These are phyloP conservation scores for Nasua narica DNA, from an alignment of 2,797 vertebrate genomes.

Conservation along the genomic window DNA sequence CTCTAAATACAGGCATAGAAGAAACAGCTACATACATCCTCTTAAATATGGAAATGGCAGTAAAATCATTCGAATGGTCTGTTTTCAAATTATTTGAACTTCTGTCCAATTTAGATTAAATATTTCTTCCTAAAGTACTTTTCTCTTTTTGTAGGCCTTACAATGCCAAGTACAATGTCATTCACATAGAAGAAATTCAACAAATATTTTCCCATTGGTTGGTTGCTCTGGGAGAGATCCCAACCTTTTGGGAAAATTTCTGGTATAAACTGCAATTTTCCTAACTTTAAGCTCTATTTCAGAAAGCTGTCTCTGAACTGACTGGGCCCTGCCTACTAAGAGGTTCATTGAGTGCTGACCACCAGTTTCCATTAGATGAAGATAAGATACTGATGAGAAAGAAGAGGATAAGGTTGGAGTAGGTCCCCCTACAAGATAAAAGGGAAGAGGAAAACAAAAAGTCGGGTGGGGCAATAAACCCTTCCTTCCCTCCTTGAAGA, in stretches of 20 bases:
- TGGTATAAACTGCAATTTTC: slow-evolving; percentile 6
- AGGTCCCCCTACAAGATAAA: not conserved
- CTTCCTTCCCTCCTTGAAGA: not conserved
- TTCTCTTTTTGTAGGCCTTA: not conserved
- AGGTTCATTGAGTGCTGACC: not conserved
- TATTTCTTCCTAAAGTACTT: not conserved
- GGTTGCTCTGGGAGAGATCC: not conserved
- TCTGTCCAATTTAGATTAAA: not conserved
- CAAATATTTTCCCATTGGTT: not conserved
- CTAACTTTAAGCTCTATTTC: not conserved
- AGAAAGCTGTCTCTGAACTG: slow-evolving; percentile 26
- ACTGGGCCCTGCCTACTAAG: not conserved
- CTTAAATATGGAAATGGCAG: not conserved
- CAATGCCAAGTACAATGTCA: not conserved
- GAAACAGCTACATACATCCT: not conserved
- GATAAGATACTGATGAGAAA: slow-evolving; percentile 17
- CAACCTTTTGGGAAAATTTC: not conserved
- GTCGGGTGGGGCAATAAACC: not conserved
- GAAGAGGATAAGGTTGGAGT: not conserved
- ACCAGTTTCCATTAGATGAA: not conserved
- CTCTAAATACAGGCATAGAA: not conserved
- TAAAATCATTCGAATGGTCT: slow-evolving; percentile 11
- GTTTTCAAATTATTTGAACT: slow-evolving; percentile 29
- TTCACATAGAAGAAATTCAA: not conserved
- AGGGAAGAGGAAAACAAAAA: not conserved